phyloP scores from a whole-genome alignment of 2,797 vertebrate genomes.

The Pipistrellus kuhlii region DNA sequence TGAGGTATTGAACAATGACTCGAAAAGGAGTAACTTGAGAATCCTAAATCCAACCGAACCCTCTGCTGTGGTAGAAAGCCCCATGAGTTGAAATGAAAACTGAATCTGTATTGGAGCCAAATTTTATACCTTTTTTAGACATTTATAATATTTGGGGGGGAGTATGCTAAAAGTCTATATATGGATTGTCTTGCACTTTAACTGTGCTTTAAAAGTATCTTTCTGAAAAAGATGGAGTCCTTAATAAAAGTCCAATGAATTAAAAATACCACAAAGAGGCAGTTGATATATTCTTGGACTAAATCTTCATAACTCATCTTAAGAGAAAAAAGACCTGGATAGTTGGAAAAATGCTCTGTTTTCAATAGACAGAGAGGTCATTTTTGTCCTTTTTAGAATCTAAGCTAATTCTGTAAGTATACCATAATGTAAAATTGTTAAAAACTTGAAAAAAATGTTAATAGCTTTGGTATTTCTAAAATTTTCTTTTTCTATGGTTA shows the following conservation, averaged over 20 bases:
- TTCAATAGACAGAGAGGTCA: neutral
- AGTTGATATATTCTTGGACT: constrained; percentile 30
- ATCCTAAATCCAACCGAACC: neutral
- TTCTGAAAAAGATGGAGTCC: constrained; percentile 61
- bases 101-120: constrained; percentile 50
- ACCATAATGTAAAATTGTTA: neutral
- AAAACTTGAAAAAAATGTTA: neutral
- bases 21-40: constrained; percentile 50
- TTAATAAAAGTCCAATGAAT: constrained; percentile 63
- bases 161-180: constrained; percentile 38
- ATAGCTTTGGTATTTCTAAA: neutral
- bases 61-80: neutral
- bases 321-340: constrained; percentile 8
- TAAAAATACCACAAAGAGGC: constrained; percentile 50
- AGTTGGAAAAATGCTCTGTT: constrained; percentile 37
- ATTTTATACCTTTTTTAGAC: neutral
- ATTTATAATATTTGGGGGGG: constrained; percentile 51
- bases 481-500: neutral
- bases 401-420: constrained; percentile 25
- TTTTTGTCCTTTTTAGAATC: neutral
- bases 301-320: constrained; percentile 42
- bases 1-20: neutral
- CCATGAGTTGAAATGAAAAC: constrained; percentile 17
- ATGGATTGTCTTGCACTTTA: constrained; percentile 49
- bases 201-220: constrained; percentile 40